Conservation (phyloP, 2,888 invertebrate species). For the Tenthredo amoena region DNA sequence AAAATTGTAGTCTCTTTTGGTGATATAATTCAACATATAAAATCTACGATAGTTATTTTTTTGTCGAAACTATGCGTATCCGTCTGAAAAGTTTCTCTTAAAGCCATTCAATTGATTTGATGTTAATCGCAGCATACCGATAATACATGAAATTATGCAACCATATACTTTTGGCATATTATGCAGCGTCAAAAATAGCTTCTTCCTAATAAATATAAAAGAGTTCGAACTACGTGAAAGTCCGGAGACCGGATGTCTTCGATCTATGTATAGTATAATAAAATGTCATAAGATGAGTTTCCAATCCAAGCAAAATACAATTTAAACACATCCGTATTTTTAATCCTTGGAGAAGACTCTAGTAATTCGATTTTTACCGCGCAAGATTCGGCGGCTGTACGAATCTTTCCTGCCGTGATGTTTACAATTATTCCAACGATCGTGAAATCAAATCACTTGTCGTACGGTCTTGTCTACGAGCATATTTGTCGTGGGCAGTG, state of each 20-base stretch:
- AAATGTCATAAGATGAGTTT: not conserved
- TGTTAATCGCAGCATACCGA: not conserved
- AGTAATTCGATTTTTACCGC: not conserved
- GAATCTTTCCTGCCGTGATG: not conserved
- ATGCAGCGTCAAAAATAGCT: not conserved
- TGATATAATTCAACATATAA: not conserved
- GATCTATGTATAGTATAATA: not conserved
- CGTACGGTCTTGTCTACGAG: constrained; percentile 12
- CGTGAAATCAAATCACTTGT: constrained; percentile 33
- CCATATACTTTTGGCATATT: not conserved
- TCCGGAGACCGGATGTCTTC: not conserved
- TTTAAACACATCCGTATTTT: not conserved
- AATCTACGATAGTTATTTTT: no score
- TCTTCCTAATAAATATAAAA: not conserved
- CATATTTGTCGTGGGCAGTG: not conserved
- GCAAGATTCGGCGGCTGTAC: not conserved
- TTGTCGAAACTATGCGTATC: no score
- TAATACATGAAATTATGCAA: not conserved
- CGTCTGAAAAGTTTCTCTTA: no score
- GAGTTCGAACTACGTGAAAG: not conserved
- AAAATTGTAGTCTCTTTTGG: not conserved
- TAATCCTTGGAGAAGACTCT: not conserved
- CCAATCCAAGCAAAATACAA: not conserved
- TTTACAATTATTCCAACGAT: constrained; percentile 13
- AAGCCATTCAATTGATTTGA: no score